Percentiles rank a stretch among this genome's conserved stretches.
Evolutionary conservation across 2,113 vertebrate species (phyloP).

Genomic region (Aspiorhynchus laticeps): DNA sequence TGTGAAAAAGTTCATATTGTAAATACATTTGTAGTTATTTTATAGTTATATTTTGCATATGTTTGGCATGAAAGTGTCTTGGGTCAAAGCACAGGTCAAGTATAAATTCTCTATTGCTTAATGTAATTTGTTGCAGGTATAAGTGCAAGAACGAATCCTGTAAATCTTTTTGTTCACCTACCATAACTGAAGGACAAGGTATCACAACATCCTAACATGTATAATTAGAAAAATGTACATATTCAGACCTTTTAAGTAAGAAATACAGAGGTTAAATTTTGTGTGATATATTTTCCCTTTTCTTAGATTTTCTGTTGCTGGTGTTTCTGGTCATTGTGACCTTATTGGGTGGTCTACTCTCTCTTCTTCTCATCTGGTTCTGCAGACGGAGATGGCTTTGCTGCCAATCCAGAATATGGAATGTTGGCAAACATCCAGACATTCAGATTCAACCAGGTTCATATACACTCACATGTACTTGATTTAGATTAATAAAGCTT

Average conservation of each 20-base stretch:
- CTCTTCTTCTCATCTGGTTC: neutral
- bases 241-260: no score
- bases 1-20: neutral
- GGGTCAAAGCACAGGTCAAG: neutral
- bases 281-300: neutral
- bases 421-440: constrained; percentile 30
- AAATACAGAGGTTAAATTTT: neutral
- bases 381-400: neutral
- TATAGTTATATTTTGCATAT: neutral
- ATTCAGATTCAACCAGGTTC: constrained; percentile 31
- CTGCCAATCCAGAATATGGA: constrained; percentile 29
- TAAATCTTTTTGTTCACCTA: neutral
- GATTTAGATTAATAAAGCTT: neutral
- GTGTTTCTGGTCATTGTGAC: neutral
- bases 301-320: neutral
- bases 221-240: neutral
- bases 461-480: neutral
- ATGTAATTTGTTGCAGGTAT: constrained; percentile 22
- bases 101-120: neutral
- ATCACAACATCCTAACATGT: accelerated
- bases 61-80: neutral
- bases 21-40: neutral
- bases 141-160: constrained; percentile 2
- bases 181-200: neutral
- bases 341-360: constrained; percentile 44